Evolutionary conservation across 2,888 invertebrate species (phyloP).

Genomic region (Hydraecia micacea): DNA sequence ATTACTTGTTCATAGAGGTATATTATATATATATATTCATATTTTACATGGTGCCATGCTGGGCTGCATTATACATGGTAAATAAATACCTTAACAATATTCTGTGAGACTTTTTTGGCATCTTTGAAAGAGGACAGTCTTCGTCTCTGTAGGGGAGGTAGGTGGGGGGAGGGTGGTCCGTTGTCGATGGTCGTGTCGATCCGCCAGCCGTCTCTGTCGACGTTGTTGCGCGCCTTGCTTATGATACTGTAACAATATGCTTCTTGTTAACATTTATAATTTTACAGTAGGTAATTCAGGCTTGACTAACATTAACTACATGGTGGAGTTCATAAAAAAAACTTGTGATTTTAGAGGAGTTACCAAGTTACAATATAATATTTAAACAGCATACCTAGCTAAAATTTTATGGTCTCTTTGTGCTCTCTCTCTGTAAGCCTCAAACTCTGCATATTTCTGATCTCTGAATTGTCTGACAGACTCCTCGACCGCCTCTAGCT

Average conservation of each 20-base stretch:
- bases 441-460: conserved; percentile 93
- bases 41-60: background rate
- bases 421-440: conserved; percentile 93
- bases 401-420: conserved; percentile 93
- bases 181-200: conserved; percentile 78
- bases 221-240: conserved; percentile 79
- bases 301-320: background rate
- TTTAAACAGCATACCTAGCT: conserved; percentile 85
- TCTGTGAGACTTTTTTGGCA: conserved; percentile 84
- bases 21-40: too few relatives aligned
- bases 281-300: background rate
- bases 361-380: background rate
- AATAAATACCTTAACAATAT: conserved; percentile 78
- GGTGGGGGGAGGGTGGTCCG: conserved; percentile 84
- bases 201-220: conserved; percentile 77
- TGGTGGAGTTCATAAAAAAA: background rate
- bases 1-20: background rate
- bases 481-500: conserved; percentile 93
- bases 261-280: background rate
- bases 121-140: conserved; percentile 89
- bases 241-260: conserved; percentile 80
- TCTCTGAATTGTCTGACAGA: conserved; percentile 94
- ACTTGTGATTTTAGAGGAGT: background rate
- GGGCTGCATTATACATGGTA: background rate
- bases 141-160: conserved; percentile 86